Base-by-base conservation (phyloP, 2,797 vertebrate species). In the Lithobates pipiens region DNA sequence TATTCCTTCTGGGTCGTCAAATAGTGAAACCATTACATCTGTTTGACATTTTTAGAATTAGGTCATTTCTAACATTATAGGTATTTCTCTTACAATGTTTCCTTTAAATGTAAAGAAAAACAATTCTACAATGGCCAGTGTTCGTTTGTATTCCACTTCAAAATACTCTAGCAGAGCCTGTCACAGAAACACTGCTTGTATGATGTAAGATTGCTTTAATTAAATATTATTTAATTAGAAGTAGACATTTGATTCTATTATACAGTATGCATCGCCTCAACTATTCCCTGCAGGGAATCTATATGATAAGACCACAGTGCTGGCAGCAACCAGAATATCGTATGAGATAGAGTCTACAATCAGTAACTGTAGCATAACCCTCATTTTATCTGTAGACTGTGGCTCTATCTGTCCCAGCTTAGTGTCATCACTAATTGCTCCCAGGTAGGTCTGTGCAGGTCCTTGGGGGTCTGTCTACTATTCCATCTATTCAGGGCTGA, bases 351-450 rank as follows among this genome's bases (percentile, higher is more conserved):
- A 4, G 27, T 82, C 36, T 10, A 76, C 77, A 27, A 71, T 21
- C 0, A 0, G 6, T 67, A 69, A 44, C 73, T 0, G 0, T 77
- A 84, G 85, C 73, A 68, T 84, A 39, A 75, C 16, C 27, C 70
- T 50, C 63, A 27, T 13, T 65, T 50, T 82, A 0, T 6, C 34
- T 4, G 63, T 71, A 82, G 0, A 32, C 2, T 76, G 23, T 2
- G 46, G 81, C 29, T 36, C 0, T 0, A 29, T 73, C 34, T 21
- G 11, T 54, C 80, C 67, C 21, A 32, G 63, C 63, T 63, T 70
- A 21, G 74, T 15, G 0, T 67, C 0, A 78, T 46, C 27, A 46
- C 57, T 83, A 83, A 86, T 86, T 86, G 85, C 85, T 86, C 80
- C 42, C 85, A 78, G 85, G 85, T 78, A 67, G 67, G 21, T 39